phyloP scores from a whole-genome alignment of 2,888 invertebrate genomes.

The Drosophila rubida region DNA sequence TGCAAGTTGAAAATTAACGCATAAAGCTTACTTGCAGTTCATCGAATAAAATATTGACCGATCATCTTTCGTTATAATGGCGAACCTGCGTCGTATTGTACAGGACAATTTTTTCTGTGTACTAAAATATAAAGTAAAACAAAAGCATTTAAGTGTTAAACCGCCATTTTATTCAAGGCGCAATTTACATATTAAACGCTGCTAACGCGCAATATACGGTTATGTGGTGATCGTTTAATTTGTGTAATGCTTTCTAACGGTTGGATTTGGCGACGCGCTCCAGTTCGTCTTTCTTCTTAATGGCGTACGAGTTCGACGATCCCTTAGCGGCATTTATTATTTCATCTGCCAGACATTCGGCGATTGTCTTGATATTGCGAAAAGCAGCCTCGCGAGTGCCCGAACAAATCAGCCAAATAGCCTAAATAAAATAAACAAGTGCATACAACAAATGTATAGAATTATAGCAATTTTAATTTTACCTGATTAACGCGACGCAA shows the following conservation, averaged over 20 bases:
- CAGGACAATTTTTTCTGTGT: no score
- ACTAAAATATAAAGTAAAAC: background rate
- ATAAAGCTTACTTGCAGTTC: no score
- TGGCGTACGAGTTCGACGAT: conserved; percentile 99
- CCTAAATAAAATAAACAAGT: conserved; percentile 84
- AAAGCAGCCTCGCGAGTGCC: conserved; percentile 99
- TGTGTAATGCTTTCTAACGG: conserved; percentile 90
- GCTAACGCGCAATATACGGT: background rate
- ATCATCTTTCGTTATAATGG: no score
- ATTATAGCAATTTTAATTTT: background rate
- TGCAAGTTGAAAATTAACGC: no score
- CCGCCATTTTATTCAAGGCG: background rate
- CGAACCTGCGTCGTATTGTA: no score
- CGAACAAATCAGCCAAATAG: conserved; percentile 99
- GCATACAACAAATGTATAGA: background rate
- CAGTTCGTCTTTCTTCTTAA: conserved; percentile 99
- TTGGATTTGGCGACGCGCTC: conserved; percentile 99
- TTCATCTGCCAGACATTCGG: conserved; percentile 99
- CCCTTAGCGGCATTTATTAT: conserved; percentile 99
- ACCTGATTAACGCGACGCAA: conserved; percentile 97
- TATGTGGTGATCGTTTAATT: background rate
- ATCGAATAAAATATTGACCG: no score
- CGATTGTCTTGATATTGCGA: conserved; percentile 99
- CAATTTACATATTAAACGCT: background rate
- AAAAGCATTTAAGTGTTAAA: background rate